Evolutionary conservation across 2,888 invertebrate species (phyloP), one percentile per base, ranked within the genome.

Genomic region (Stenoptilia bipunctidactyla): DNA sequence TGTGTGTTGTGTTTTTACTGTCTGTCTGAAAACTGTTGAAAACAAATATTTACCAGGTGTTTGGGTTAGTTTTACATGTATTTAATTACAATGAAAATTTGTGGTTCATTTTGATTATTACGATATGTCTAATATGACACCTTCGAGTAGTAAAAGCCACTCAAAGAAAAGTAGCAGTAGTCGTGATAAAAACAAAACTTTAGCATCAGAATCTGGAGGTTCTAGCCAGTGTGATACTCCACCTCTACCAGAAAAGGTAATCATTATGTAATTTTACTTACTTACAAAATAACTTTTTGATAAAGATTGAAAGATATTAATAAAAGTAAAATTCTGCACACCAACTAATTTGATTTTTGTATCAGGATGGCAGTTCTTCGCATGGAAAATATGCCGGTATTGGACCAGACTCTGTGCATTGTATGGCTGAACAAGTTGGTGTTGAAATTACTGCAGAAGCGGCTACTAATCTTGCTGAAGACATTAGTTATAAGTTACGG

Each of bases 181-280:
- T 42, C 68, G 79, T 39, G 83, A 83, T 50, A 75, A 69, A 68
- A 76, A 68, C 47, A 80, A 74, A 46, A 60, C 74, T 2, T 59
- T 72, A 15, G 64, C 74, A 12, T 79, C 82, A 1, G 85, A 84
- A 52, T 82, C 83, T 14, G 84, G 82, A 3, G 82, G 82, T 15
- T 79, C 83, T 40, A 84, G 82, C 50, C 80, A 83, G 49, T 80
- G 82, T 49, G 84, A 83, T 50, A 82, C 79, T 15, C 79, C 84
- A 9, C 82, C 83, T 8, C 62, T 79, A 25, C 65, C 56, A 37
- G 84, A 83, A 48, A 84, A 80, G 75, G 84, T 75, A 66, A 20
- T 3, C 3, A 5, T 20, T 20, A 5, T 20, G 20, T 20, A n/a
- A n/a, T n/a, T n/a, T n/a, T n/a, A n/a, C n/a, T n/a, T n/a, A n/a